These are phyloP conservation scores for Arizona elegans DNA, from an alignment of 2,113 vertebrate species.

Conservation along the genomic window DNA sequence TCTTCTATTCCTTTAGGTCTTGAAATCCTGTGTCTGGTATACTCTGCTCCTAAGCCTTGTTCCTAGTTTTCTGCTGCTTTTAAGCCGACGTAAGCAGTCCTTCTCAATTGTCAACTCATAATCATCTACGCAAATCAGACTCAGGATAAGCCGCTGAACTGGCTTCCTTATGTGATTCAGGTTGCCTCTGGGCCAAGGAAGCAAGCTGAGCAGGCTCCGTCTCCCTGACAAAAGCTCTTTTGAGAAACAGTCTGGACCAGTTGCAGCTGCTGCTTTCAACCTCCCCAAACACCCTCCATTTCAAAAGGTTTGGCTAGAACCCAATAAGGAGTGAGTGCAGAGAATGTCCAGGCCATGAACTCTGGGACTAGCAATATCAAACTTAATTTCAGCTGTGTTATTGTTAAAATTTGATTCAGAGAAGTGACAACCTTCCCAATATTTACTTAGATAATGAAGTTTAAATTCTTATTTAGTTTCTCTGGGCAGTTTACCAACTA, in stretches of 20 bases:
- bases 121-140: conserved; percentile 9
- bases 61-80: neutral
- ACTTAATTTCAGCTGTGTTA: neutral
- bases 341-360: neutral
- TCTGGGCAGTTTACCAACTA: neutral
- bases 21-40: neutral
- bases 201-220: neutral
- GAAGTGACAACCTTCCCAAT: neutral
- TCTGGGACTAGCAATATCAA: neutral
- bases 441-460: neutral
- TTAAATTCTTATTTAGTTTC: neutral
- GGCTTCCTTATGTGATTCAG: conserved; percentile 33
- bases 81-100: accelerated
- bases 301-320: conserved; percentile 43
- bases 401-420: neutral
- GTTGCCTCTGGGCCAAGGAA: conserved; percentile 20
- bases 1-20: no score
- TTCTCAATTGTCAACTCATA: neutral
- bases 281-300: neutral
- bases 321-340: neutral
- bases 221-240: conserved; percentile 57
- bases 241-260: conserved; percentile 46
- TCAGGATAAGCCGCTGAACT: conserved; percentile 26
- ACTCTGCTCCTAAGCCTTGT: neutral
- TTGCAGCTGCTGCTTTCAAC: conserved; percentile 27